Base-by-base conservation (phyloP, 2,113 vertebrate species). In the Scomber colias region DNA sequence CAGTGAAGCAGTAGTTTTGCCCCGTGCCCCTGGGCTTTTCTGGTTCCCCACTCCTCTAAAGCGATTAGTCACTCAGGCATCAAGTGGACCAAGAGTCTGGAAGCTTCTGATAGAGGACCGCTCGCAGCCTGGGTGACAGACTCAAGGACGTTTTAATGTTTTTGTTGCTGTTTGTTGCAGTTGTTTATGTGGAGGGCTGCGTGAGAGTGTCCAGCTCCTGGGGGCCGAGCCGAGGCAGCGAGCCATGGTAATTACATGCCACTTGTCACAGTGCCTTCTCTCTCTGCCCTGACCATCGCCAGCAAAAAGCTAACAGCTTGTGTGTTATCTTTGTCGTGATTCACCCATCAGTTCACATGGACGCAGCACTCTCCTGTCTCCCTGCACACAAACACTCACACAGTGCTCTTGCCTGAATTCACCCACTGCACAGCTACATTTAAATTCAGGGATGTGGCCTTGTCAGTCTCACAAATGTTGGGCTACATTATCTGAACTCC, bases 261-360 rank as follows among this genome's bases (percentile, higher is more conserved):
- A 81, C 87, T 91, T 84, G 71, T 84, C 82, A 84, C 78, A 74
- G 60, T 14, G 82, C 55, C 80, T 75, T 83, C 74, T 78, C 87
- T 73, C 79, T 67, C 82, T 82, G 65, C 70, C 40, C 78, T 59
- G 51, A 74, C 80, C 80, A 63, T 72, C 44, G 19, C 65, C 70
- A 66, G 81, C 77, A 67, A 84, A 91, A 90, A 87, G 80, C 78
- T 75, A 87, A 88, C 89, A 91, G 89, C 87, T 86, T 83, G 86
- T 87, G 87, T 81, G 83, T 88, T 90, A 89, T 91, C 89, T 83
- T 79, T 15, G 45, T 74, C 85, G 89, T 90, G 89, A 90, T 87
- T 93, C 83, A 92, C 78, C 85, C 85, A 65, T 87, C 85, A 63
- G 61, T 86, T 87, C 89, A 87, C 88, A 85, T 84, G 84, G 68